A percentile compares a stretch with the other conserved stretches of the same genome.
These are phyloP conservation scores for Teinopalpus imperialis DNA, from an alignment of 2,888 invertebrate species.

Conservation along the genomic window DNA sequence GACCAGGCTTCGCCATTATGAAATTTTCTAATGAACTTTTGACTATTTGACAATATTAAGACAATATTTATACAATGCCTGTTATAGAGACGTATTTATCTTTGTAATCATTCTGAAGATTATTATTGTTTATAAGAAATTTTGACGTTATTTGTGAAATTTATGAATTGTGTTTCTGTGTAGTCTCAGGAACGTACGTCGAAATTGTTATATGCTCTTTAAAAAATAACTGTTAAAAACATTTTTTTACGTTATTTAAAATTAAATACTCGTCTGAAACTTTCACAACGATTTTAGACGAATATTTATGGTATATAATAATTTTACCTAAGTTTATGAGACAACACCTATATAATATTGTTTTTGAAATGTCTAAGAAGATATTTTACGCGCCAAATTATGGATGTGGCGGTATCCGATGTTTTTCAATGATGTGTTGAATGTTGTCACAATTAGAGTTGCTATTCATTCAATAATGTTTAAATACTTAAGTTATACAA, in stretches of 20 bases:
- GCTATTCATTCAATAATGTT: slow-evolving; percentile 5
- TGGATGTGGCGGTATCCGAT: slow-evolving; percentile 32
- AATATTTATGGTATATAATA: slow-evolving; percentile 24
- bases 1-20: slow-evolving; percentile 56
- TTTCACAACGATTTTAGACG: slow-evolving; percentile 25
- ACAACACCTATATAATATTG: slow-evolving; percentile 55
- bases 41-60: slow-evolving; percentile 51
- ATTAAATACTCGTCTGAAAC: slow-evolving; percentile 27
- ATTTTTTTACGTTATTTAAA: too few relatives aligned
- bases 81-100: slow-evolving; percentile 31
- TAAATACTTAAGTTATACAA: slow-evolving; percentile 3
- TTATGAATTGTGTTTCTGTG: slow-evolving; percentile 65
- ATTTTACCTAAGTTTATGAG: slow-evolving; percentile 43
- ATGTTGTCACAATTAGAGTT: too few relatives aligned
- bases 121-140: slow-evolving; percentile 57
- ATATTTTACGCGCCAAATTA: slow-evolving; percentile 43
- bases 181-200: slow-evolving; percentile 48
- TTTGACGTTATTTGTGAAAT: slow-evolving; percentile 65
- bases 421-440: slow-evolving; percentile 22
- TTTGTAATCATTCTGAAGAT: slow-evolving; percentile 37
- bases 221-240: too few relatives aligned
- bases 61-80: slow-evolving; percentile 46
- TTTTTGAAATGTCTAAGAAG: slow-evolving; percentile 51
- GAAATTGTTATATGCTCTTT: not conserved
- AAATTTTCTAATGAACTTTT: slow-evolving; percentile 69